A percentile compares a stretch with the other conserved stretches of the same genome.
These are phyloP conservation scores for Himalopsyche japonica DNA, from an alignment of 2,888 invertebrate species.

Conservation along the genomic window DNA sequence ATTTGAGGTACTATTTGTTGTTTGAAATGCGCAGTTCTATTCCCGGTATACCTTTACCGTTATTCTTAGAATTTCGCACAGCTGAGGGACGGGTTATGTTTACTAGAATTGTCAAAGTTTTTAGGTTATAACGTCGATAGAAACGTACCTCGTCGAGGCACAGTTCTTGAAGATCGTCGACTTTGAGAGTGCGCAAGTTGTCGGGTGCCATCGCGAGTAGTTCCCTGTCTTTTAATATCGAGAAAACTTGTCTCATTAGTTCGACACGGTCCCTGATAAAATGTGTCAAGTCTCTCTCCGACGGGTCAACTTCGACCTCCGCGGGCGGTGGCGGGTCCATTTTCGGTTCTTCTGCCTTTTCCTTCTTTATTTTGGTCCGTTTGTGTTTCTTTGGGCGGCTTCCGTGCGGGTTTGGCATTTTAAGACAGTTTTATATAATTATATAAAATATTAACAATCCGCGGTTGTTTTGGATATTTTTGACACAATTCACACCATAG, in stretches of 20 bases:
- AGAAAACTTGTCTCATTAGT: slow-evolving; percentile 63
- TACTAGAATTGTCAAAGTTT: neutral
- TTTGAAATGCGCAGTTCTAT: too few species aligned
- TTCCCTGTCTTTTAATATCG: slow-evolving; percentile 60
- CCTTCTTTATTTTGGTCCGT: slow-evolving; percentile 52
- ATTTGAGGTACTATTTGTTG: too few species aligned
- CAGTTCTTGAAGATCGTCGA: slow-evolving; percentile 62
- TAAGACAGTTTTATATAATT: neutral
- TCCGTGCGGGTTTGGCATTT: neutral
- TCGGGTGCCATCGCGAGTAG: slow-evolving; percentile 61
- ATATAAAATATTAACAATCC: neutral
- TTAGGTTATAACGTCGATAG: neutral
- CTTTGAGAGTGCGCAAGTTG: slow-evolving; percentile 51
- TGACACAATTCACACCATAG: neutral
- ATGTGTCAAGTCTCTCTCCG: slow-evolving; percentile 58
- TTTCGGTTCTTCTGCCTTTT: slow-evolving; percentile 43
- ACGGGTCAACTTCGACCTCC: neutral
- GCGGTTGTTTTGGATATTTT: neutral
- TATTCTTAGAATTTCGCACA: too few species aligned
- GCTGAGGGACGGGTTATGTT: too few species aligned
- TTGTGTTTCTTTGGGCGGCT: slow-evolving; percentile 29
- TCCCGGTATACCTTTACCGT: too few species aligned
- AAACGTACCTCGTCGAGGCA: slow-evolving; percentile 61
- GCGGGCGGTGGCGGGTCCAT: neutral
- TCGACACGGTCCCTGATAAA: slow-evolving; percentile 65